Base-by-base conservation (phyloP, 2,888 invertebrate species). In the Opisthograptis luteolata region DNA sequence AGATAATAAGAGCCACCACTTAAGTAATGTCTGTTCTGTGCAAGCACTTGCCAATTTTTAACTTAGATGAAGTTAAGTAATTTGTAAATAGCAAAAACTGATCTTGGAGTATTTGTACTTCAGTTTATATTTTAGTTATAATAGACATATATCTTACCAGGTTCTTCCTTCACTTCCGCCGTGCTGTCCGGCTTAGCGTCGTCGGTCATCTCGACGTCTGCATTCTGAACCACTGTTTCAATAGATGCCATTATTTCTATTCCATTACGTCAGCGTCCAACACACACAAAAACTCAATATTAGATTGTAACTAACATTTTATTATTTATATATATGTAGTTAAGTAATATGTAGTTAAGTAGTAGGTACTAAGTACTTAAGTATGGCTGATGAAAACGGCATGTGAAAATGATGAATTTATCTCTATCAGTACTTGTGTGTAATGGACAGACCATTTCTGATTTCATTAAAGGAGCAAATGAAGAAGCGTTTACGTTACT, bases 201-300 rank as follows among this genome's bases (percentile, higher is more conserved):
- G 61, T 94, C 94, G 10, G 86, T 91, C 83, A 89, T 88, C 73
- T 93, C 93, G 64, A 89, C 89, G 84, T 93, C 94, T 58, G 94
- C 93, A 60, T 95, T 95, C 65, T 95, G 94, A 54, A 95, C 95
- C 68, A 96, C 96, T 67, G 95, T 95, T 88, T 96, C 96, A 79
- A 96, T 96, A 64, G 95, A 95, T 69, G 96, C 96, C 92, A 96
- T 93, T 82, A 96, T 95, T 70, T 95, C 95, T 90, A 86, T 80
- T 84, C 87, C 86, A 83, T 73, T 78, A 79, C 75, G 86, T 78
- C 79, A 85, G 87, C 85, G 76, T 83, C 81, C 77, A 78, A 81
- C 82, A 87, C 83, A 87, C 75, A 84, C 78, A 87, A 85, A 87
- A 86, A 76, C 73, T 72, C 20, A 64, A 71, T 65, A 79, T 86